Evolutionary conservation across 1,140 invertebrate species (phyloP), one percentile per base, ranked within the genome.

Genomic region (Drosophila hydei): DNA sequence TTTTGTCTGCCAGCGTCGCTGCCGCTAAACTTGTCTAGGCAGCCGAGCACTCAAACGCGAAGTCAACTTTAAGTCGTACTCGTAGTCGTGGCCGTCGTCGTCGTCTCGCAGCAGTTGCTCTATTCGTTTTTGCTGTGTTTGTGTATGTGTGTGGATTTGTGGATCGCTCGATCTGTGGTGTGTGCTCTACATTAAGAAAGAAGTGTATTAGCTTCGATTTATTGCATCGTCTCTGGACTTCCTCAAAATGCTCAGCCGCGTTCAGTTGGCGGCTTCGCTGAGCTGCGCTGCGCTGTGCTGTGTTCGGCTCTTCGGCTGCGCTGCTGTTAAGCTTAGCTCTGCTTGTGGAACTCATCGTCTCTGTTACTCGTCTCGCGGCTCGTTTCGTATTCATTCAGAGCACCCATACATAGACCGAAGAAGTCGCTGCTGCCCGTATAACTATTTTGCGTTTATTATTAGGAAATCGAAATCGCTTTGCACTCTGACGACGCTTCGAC

Each of bases 131-230:
- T 25, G 51, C 33, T 51, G 9, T 30, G 60, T 27, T 47, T 40
- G 43, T 63, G 27, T 63, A 11, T 40, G 71, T 55, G 30, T 25
- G 54, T 64, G 48, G 48, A 14, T 16, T 36, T 71, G 52, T 54
- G 42, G 58, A 48, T 63, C 61, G 55, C 43, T 36, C 33, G 60
- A 58, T 55, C 45, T 50, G 42, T 70, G 67, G 60, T 72, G 54
- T 60, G 43, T 85, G 84, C 83, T 88, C 83, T 83, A 88, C 83
- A 88, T 88, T 88, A 88, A 89, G 83, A 88, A 83, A 88, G 83
- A 88, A 88, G 83, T 88, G 83, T 88, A 88, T 88, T 88, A 88
- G 84, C 83, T 88, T 88, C 83, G 83, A 88, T 88, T 88, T 88
- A 88, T 88, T 88, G 83, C 83, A 88, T 71, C 72, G 72, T 65